Conservation (phyloP, 2,888 invertebrate genomes). For the Entomobrya multifasciata region DNA sequence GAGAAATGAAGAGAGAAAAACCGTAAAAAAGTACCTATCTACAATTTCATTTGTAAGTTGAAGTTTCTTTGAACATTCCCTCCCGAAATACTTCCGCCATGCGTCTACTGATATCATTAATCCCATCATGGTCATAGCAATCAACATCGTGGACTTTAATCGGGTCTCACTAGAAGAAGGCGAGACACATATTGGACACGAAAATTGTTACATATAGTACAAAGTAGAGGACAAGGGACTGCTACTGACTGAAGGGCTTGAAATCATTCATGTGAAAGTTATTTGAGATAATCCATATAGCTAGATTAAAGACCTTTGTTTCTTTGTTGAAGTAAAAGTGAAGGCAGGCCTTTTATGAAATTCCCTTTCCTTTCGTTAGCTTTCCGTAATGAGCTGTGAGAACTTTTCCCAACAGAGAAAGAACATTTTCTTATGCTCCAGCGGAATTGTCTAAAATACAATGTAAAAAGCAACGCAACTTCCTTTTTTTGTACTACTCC, state of each 20-base stretch:
- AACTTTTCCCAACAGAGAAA: constrained; percentile 58
- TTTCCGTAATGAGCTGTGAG: constrained; percentile 66
- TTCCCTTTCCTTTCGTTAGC: constrained; percentile 48
- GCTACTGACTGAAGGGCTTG: background rate
- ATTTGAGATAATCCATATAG: constrained; percentile 58
- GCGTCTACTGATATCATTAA: constrained; percentile 38
- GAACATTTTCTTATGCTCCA: background rate
- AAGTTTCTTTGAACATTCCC: constrained; percentile 56
- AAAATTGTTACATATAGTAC: constrained; percentile 1
- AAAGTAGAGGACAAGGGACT: background rate
- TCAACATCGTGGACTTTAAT: too few relatives aligned
- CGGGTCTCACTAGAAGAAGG: background rate
- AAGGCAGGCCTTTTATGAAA: constrained; percentile 57
- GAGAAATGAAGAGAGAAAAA: too few relatives aligned
- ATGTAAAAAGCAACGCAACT: background rate
- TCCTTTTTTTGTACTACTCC: constrained; percentile 13
- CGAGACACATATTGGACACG: background rate
- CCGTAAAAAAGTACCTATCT: too few relatives aligned
- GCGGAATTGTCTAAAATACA: background rate
- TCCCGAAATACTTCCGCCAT: constrained; percentile 48
- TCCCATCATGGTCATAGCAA: background rate
- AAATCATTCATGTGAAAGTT: constrained; percentile 51
- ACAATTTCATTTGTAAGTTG: constrained; percentile 48
- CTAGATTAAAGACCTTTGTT: constrained; percentile 62
- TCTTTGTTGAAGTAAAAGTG: constrained; percentile 49